phyloP scores from a whole-genome alignment of 2,888 invertebrate genomes.

The Sabatieria punctata region DNA sequence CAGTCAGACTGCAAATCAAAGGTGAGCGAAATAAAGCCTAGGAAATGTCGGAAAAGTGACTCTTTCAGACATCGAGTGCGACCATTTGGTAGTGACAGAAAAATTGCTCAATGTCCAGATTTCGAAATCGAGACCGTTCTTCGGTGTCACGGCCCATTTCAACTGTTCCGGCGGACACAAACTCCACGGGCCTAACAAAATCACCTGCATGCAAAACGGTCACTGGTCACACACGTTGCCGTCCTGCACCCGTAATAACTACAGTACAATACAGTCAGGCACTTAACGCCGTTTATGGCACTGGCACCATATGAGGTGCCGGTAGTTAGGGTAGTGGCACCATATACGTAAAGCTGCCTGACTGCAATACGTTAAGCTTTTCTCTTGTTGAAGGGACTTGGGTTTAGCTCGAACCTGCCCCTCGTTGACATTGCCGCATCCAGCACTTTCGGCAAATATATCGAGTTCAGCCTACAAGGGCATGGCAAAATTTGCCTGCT shows the following conservation, averaged over 20 bases:
- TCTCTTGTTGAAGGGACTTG: too few species aligned
- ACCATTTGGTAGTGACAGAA: slow-evolving; percentile 19
- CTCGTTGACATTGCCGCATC: background rate
- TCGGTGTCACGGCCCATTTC: slow-evolving; percentile 40
- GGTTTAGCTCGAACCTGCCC: background rate
- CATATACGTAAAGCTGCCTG: too few species aligned
- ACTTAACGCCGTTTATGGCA: too few species aligned
- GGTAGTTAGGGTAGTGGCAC: too few species aligned
- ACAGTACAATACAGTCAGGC: too few species aligned
- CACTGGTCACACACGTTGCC: slow-evolving; percentile 61
- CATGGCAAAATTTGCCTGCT: slow-evolving; percentile 6
- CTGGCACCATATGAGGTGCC: too few species aligned
- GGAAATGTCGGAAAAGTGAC: background rate
- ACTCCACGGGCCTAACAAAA: slow-evolving; percentile 47
- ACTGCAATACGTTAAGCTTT: too few species aligned
- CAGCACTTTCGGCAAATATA: background rate
- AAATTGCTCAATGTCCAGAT: slow-evolving; percentile 13
- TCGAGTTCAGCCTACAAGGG: background rate
- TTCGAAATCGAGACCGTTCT: slow-evolving; percentile 19
- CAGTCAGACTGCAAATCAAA: slow-evolving; percentile 19
- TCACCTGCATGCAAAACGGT: slow-evolving; percentile 61
- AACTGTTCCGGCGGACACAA: slow-evolving; percentile 54
- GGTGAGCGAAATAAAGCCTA: slow-evolving; percentile 8
- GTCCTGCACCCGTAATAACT: slow-evolving; percentile 54
- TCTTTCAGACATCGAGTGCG: slow-evolving; percentile 22